Base-by-base conservation (phyloP, 2,797 vertebrate species). In the Eulemur albifrons region DNA sequence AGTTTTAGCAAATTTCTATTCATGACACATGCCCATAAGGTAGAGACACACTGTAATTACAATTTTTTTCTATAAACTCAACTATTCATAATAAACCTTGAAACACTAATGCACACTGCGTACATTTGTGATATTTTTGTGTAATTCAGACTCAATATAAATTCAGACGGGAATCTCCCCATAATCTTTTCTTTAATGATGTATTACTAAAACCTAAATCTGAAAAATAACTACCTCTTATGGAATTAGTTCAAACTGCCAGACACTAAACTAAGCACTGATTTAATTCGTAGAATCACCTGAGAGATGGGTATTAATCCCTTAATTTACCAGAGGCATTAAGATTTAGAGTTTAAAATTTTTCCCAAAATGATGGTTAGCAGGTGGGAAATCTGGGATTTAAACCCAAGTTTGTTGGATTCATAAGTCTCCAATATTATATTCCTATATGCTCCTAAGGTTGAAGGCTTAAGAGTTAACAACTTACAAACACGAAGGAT, bases 401-500 rank as follows among this genome's bases (percentile, higher is more conserved):
- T 75, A 32, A 93, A 90, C 3, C 5, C 57, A 86, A 40, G 38
- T 5, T 54, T 80, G 7, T 11, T 14, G 52, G 54, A 84, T 32
- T 70, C 5, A 6, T 30, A 61, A 40, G 45, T 67, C n/a, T 83
- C 75, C 45, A 43, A 10, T 50, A n/a, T 21, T 45, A 2, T 7
- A 38, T 57, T 59, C 40, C 73, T 69, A 7, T 7, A 14, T 23
- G 20, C n/a, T 69, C 32, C 43, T n/a, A 7, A 2, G 15, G 15
- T 43, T 40, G 12, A 54, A 61, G 86, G 96, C 73, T 93, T 48
- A 10, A 80, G 6, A 30, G 63, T 85, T 97, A 94, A 96, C 93
- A 59, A 54, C 32, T 57, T 73, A 88, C 0, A 77, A 75, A 90
- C 1, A 52, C 2, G 32, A 93, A 96, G 45, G 40, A 85, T 57